Conservation (phyloP, 2,888 invertebrate species). For the Corythucha ciliata region DNA sequence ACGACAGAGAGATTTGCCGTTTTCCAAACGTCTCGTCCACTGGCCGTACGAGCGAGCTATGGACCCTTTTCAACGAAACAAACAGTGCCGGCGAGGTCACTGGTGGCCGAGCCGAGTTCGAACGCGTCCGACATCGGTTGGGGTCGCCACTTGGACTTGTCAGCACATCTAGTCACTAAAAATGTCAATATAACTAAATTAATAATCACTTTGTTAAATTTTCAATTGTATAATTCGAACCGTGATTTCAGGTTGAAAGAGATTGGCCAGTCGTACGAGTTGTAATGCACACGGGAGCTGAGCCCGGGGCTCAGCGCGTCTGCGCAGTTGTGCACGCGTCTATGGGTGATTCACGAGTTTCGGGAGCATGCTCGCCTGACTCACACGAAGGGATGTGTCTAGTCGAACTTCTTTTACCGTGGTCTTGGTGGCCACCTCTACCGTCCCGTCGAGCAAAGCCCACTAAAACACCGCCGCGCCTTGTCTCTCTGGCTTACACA, state of each 20-base stretch:
- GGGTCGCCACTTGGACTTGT: conserved; percentile 71
- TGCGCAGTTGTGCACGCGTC: conserved; percentile 72
- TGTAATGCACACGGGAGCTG: conserved; percentile 82
- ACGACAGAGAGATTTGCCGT: conserved; percentile 57
- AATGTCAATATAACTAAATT: conserved; percentile 22
- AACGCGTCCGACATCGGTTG: conserved; percentile 38
- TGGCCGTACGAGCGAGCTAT: conserved; percentile 82
- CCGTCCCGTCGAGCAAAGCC: conserved; percentile 45
- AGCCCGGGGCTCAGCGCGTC: conserved; percentile 68
- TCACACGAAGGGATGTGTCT: conserved; percentile 61
- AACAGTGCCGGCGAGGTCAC: conserved; percentile 69
- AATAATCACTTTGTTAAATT: no score
- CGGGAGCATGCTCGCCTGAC: conserved; percentile 87
- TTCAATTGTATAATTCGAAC: background rate
- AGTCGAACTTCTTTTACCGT: conserved; percentile 77
- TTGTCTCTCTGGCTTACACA: conserved; percentile 60
- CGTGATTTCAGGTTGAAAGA: conserved; percentile 60
- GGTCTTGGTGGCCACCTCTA: conserved; percentile 81
- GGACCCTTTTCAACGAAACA: conserved; percentile 93
- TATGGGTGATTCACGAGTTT: conserved; percentile 50
- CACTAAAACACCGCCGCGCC: conserved; percentile 58
- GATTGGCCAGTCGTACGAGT: conserved; percentile 88
- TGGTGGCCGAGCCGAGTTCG: conserved; percentile 63
- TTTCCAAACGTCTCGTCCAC: conserved; percentile 81
- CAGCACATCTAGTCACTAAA: conserved; percentile 65